These are phyloP conservation scores for Melanogrammus aeglefinus DNA, from an alignment of 2,797 vertebrate genomes.

Conservation along the genomic window DNA sequence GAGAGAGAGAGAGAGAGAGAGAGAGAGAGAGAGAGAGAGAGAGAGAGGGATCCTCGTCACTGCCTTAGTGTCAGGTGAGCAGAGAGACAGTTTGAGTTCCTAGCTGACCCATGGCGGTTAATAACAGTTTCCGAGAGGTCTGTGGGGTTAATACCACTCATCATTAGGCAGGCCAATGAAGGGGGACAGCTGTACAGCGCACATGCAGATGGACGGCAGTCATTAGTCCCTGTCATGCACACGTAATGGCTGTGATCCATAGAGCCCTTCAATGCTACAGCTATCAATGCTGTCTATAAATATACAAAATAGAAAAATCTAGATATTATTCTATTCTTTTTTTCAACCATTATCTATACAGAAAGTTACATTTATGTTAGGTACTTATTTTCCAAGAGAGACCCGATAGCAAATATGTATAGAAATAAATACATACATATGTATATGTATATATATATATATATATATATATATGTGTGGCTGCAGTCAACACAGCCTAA, in stretches of 20 bases:
- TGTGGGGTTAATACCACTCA: constrained; percentile 78
- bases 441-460: no score
- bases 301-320: no score
- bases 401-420: no score
- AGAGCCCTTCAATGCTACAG: constrained; percentile 51
- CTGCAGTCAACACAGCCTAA: no score
- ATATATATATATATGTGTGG: no score
- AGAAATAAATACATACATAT: no score
- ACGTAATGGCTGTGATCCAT: constrained; percentile 55
- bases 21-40: constrained; percentile 62
- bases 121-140: constrained; percentile 72
- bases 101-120: constrained; percentile 66
- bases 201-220: constrained; percentile 72
- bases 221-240: constrained; percentile 70
- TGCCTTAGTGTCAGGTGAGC: constrained; percentile 64
- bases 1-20: no score
- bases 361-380: no score
- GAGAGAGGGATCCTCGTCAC: constrained; percentile 32
- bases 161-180: constrained; percentile 59
- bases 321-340: no score
- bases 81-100: constrained; percentile 68
- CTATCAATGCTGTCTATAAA: no score
- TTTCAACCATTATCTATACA: no score
- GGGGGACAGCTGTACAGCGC: constrained; percentile 73
- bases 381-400: no score